Base-by-base conservation (phyloP, 2,113 vertebrate genomes). In the Bolborhynchus lineola region DNA sequence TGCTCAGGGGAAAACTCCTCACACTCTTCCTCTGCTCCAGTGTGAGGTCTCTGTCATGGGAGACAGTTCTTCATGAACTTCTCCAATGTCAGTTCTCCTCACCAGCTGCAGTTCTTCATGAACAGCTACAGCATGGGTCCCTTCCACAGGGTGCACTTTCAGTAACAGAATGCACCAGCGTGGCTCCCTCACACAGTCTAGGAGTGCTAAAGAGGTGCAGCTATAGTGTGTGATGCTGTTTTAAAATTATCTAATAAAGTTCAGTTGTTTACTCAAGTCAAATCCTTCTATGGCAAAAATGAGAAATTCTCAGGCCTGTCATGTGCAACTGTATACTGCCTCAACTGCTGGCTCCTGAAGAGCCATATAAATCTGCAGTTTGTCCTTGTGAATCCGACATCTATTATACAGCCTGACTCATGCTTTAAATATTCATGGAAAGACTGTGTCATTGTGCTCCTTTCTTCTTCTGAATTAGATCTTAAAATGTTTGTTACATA, bases 271-370 rank as follows among this genome's bases (percentile, higher is more conserved):
- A 87, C 25, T 79, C 33, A 46, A 86, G 16, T 65, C 19, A 78
- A 79, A 86, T 86, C 93, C 83, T 91, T 95, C 88, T 91, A 91
- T 84, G 93, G 92, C 76, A 89, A 96, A 96, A 95, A 35, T 24
- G 41, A 91, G 55, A 83, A 86, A 84, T 92, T 96, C 92, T 84
- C 77, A 94, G 62, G 74, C 64, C 25, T 92, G 57, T 94, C 65
- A 68, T 59, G 35, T 94, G 90, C 50, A 78, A 62, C 69, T 82
- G 49, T 46, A 11, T 79, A 28, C 62, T 94, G 80, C 65, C 47
- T 96, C 91, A 37, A 79, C 74, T 1, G 0, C 69, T 93, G 88
- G 69, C 57, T 92, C 7, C 59, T 57, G 37, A 44, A 44, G 2
- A 94, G 41, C 26, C 28, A 29, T 71, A 77, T 76, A 96, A 94